phyloP scores from a whole-genome alignment of 2,113 vertebrate species.

The Apus apus region DNA sequence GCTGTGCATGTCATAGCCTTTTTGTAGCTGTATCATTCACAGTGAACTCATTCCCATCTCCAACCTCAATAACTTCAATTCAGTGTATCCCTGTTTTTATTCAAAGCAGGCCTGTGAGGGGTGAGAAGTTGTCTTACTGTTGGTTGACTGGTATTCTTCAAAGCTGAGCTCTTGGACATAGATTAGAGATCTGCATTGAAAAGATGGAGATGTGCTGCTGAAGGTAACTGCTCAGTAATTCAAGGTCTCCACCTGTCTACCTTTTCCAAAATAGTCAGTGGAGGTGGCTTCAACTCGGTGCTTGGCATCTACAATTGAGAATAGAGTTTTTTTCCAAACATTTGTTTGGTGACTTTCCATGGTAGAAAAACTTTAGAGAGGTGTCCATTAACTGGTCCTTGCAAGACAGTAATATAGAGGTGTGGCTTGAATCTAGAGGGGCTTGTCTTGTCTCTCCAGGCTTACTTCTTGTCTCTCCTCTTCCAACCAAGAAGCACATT shows the following conservation, averaged over 20 bases:
- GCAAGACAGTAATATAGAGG: neutral
- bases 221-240: neutral
- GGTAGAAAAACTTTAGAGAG: neutral
- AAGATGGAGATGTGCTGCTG: neutral
- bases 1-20: neutral
- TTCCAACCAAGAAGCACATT: neutral
- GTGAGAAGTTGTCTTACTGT: neutral
- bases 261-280: neutral
- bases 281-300: neutral
- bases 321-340: neutral
- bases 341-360: neutral
- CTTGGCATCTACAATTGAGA: neutral
- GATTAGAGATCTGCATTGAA: neutral
- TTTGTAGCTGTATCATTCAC: conserved; percentile 16
- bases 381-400: fast-evolving
- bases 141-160: neutral
- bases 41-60: neutral
- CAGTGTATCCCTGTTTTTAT: neutral
- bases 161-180: neutral
- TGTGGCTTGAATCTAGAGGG: neutral
- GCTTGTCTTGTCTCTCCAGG: neutral
- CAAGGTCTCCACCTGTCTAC: neutral
- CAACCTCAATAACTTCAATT: neutral
- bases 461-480: neutral
- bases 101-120: neutral